Evolutionary conservation across 1,140 invertebrate genomes (phyloP).

Genomic region (Drosophila sp.): DNA sequence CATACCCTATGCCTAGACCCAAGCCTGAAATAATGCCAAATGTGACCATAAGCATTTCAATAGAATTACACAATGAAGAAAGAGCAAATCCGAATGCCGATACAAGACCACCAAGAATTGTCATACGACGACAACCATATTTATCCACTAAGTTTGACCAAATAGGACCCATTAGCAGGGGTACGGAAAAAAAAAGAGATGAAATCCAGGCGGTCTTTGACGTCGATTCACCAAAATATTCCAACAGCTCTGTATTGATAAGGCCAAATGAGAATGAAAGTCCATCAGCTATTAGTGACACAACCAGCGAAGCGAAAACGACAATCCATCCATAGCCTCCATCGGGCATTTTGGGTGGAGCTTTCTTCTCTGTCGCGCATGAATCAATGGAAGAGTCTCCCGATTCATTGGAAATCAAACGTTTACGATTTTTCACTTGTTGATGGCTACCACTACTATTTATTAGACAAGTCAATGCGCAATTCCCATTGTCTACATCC

Average conservation of each 20-base stretch:
- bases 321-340: slow-evolving; percentile 92
- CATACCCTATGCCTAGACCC: slow-evolving; percentile 93
- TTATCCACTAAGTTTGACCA: slow-evolving; percentile 92
- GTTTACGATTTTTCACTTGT: slow-evolving; percentile 71
- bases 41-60: slow-evolving; percentile 92
- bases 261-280: slow-evolving; percentile 96
- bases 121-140: slow-evolving; percentile 93
- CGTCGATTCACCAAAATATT: slow-evolving; percentile 91
- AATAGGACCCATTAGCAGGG: slow-evolving; percentile 89
- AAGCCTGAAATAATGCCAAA: slow-evolving; percentile 94
- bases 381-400: slow-evolving; percentile 76
- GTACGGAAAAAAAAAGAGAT: slow-evolving; percentile 94
- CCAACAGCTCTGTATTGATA: slow-evolving; percentile 93
- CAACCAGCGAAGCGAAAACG: slow-evolving; percentile 91
- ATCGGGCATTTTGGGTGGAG: slow-evolving; percentile 79
- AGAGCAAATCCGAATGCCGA: slow-evolving; percentile 91
- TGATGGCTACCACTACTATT: slow-evolving; percentile 31
- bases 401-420: slow-evolving; percentile 78
- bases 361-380: slow-evolving; percentile 68
- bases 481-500: slow-evolving; percentile 44
- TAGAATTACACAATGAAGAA: slow-evolving; percentile 88
- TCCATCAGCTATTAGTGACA: slow-evolving; percentile 97
- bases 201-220: slow-evolving; percentile 94
- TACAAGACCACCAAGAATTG: slow-evolving; percentile 90
- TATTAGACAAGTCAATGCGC: slow-evolving; percentile 42